Percentiles rank a stretch among this genome's conserved stretches.
Evolutionary conservation across 2,797 vertebrate genomes (phyloP).

Genomic region (Aratinga solstitialis): DNA sequence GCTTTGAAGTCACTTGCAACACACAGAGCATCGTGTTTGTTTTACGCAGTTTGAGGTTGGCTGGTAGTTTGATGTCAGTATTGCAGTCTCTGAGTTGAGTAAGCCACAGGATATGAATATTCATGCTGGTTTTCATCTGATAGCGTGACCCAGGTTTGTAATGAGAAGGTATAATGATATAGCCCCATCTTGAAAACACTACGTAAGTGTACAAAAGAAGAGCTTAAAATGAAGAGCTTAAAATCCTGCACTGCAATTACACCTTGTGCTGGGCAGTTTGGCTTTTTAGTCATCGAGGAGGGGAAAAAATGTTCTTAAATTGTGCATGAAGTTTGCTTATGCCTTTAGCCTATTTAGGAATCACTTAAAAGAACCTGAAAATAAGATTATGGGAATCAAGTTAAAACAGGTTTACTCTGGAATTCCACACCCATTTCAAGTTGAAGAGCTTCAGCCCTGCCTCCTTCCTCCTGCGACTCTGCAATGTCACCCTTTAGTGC

Average conservation of each 20-base stretch:
- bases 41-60: background rate
- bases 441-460: background rate
- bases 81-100: background rate
- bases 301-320: background rate
- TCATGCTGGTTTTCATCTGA: background rate
- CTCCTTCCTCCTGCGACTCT: background rate
- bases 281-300: background rate
- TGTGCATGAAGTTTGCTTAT: background rate
- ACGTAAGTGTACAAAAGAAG: background rate
- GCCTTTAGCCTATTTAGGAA: background rate
- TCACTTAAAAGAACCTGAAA: background rate
- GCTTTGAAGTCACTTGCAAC: background rate
- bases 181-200: background rate
- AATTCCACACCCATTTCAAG: background rate
- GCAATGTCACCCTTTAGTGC: background rate
- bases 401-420: background rate
- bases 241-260: background rate
- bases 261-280: background rate
- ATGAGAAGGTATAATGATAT: background rate
- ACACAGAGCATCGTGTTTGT: rapidly evolving
- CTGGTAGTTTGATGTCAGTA: background rate
- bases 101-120: background rate
- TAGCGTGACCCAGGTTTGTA: background rate
- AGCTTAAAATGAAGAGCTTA: background rate
- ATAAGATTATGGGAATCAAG: background rate